Evolutionary conservation across 2,888 invertebrate species (phyloP).

Genomic region (Drosophila siamana): DNA sequence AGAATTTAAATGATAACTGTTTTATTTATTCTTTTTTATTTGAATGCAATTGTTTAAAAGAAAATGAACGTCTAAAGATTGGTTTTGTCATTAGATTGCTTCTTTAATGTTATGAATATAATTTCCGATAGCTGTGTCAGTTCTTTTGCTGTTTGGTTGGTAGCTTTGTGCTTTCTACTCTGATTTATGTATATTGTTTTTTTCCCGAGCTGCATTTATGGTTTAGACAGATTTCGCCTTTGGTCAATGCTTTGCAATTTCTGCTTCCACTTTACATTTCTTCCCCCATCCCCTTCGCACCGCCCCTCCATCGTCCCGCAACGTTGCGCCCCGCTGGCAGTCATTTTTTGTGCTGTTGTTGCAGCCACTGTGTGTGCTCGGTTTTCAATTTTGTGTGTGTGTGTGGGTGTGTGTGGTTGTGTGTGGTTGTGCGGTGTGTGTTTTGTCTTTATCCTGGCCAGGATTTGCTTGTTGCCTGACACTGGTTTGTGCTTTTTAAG

Average conservation of each 20-base stretch:
- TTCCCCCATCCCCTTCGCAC: too few relatives aligned
- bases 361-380: constrained; percentile 33
- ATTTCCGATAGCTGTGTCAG: background rate
- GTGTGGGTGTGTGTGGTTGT: constrained; percentile 20
- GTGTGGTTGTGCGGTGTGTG: constrained; percentile 15
- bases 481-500: constrained; percentile 55
- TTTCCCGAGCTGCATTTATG: constrained; percentile 54
- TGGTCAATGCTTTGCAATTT: constrained; percentile 48
- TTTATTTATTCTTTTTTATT: too few relatives aligned
- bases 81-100: too few relatives aligned
- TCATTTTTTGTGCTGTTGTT: constrained; percentile 29
- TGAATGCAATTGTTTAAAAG: too few relatives aligned
- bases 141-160: background rate
- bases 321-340: constrained; percentile 19
- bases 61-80: too few relatives aligned
- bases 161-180: background rate
- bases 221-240: constrained; percentile 56
- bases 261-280: constrained; percentile 19
- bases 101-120: background rate
- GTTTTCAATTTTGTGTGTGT: constrained; percentile 61
- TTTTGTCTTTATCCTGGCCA: constrained; percentile 37
- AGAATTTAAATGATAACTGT: too few relatives aligned
- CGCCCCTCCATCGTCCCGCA: too few relatives aligned
- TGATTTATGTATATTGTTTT: constrained; percentile 8
- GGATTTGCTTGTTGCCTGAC: constrained; percentile 40